Evolutionary conservation across 2,888 invertebrate species (phyloP), one percentile per base, ranked within the genome.

Genomic region (Masnerella sp.): DNA sequence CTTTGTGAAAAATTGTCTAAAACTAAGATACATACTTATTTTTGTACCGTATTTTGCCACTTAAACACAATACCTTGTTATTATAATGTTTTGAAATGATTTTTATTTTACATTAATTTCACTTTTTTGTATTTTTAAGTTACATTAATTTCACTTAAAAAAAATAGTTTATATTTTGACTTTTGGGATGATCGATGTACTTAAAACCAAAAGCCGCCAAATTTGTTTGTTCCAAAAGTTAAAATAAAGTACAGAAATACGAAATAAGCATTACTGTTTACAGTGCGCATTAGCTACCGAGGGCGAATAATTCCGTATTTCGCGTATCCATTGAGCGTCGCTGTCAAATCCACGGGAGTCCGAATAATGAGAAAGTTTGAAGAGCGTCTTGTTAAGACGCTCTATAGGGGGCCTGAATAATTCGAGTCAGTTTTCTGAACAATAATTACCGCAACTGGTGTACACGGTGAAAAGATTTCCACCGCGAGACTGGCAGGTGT

Each of bases 311-410:
- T 58, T 42, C 12, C 20, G 20, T n/a, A 59, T 69, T 54, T 69
- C 14, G 52, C 47, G 38, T 40, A 47, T 38, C 14, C 42, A 43
- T 58, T 45, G 30, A 43, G 42, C 52, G 14, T 40, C 32, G 54
- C 64, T 49, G 75, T 56, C 72, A 64, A 42, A 59, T 68, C 75
- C 61, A 58, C 75, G 47, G 75, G 75, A 71, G 68, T 56, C 49
- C 59, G 30, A 68, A 78, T 67, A 72, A 77, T 72, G 67, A 76
- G 79, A 76, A 76, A 78, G 78, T 58, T 70, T 73, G 76, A 76
- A 69, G 79, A 76, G 76, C 77, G 78, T 78, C 81, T 82, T 80
- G 81, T 82, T 82, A 81, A 77, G 51, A 51, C 72, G 8, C 81
- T 71, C 80, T n/a, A 56, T 78, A 71, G 82, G 82, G 79, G 76